Evolutionary conservation across 2,888 invertebrate genomes (phyloP).

Genomic region (Meta bourneti): DNA sequence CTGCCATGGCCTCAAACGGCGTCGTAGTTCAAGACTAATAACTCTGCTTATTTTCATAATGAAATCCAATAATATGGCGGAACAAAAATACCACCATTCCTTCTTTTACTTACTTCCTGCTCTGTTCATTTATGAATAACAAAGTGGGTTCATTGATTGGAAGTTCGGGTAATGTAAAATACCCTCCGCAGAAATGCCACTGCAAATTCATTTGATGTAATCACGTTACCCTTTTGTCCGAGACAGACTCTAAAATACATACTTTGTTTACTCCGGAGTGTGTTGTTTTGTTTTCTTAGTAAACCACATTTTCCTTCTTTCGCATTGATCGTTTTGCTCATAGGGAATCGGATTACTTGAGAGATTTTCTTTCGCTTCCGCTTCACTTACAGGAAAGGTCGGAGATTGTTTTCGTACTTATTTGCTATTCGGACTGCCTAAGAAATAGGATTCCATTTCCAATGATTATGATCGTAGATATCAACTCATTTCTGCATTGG

Average conservation of each 20-base stretch:
- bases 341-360: slow-evolving; percentile 39
- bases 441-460: no score
- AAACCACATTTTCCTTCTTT: background rate
- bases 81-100: slow-evolving; percentile 34
- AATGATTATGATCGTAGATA: no score
- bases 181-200: slow-evolving; percentile 9
- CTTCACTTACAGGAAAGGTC: slow-evolving; percentile 15
- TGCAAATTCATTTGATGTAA: slow-evolving; percentile 46
- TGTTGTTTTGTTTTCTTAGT: background rate
- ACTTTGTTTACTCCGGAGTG: background rate
- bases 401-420: slow-evolving; percentile 7
- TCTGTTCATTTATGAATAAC: slow-evolving; percentile 4
- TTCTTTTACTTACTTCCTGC: background rate
- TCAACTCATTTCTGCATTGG: no score
- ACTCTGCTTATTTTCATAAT: slow-evolving; percentile 56
- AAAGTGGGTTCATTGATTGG: slow-evolving; percentile 48
- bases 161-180: slow-evolving; percentile 36
- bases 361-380: slow-evolving; percentile 12
- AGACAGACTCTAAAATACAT: slow-evolving; percentile 7
- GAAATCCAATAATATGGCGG: slow-evolving; percentile 46
- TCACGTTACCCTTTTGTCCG: slow-evolving; percentile 39
- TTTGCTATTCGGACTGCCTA: no score
- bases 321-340: slow-evolving; percentile 43
- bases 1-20: background rate
- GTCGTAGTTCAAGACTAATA: slow-evolving; percentile 35